phyloP scores from a whole-genome alignment of 2,888 invertebrate species.

The Autographa pulchrina region DNA sequence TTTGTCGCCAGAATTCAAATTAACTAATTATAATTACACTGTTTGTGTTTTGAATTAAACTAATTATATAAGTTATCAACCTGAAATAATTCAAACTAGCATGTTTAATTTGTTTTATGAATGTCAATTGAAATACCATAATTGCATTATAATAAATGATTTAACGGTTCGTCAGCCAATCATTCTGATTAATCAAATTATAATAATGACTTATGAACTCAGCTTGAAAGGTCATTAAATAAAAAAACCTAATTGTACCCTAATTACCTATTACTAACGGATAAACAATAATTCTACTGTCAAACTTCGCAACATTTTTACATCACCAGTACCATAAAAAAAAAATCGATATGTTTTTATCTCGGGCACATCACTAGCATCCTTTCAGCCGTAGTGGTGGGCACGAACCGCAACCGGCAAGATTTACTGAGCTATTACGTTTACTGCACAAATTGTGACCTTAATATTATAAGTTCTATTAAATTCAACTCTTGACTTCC shows the following conservation, averaged over 20 bases:
- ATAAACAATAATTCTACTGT: too few relatives aligned
- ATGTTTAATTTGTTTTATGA: background rate
- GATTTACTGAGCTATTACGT: constrained; percentile 83
- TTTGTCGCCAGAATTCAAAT: too few relatives aligned
- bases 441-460: constrained; percentile 77
- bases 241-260: background rate
- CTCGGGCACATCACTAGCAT: constrained; percentile 61
- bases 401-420: constrained; percentile 74
- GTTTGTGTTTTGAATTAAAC: background rate
- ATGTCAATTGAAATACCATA: background rate
- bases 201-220: background rate
- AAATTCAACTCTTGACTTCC: constrained; percentile 51
- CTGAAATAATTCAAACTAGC: background rate
- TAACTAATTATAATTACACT: background rate
- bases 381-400: constrained; percentile 68
- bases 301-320: too few relatives aligned
- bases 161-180: constrained; percentile 23
- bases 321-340: background rate
- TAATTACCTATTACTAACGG: too few relatives aligned
- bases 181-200: background rate
- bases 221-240: background rate
- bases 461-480: constrained; percentile 77
- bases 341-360: constrained; percentile 39
- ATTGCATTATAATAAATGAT: constrained; percentile 13
- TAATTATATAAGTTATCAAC: background rate